Percentiles rank a stretch among this genome's conserved stretches.
These are phyloP conservation scores for Drosophila azteca DNA, from an alignment of 1,140 invertebrate genomes.

Conservation along the genomic window DNA sequence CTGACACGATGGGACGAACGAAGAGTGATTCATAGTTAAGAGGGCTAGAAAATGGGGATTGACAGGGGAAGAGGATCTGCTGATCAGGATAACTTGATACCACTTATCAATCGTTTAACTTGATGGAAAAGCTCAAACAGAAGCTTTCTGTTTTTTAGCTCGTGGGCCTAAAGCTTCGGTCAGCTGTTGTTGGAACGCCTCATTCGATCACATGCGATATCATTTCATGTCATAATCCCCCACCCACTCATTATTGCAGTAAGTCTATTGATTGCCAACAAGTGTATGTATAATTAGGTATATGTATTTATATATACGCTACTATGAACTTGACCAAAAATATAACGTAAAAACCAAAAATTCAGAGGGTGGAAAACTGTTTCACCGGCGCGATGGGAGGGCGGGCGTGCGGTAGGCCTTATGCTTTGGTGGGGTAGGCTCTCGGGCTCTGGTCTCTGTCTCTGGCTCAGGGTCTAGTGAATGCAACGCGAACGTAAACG, in stretches of 20 bases:
- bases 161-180: not conserved
- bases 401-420: not conserved
- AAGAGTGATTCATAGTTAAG: constrained; percentile 55
- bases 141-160: constrained; percentile 10
- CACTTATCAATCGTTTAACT: not conserved
- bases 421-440: constrained; percentile 6
- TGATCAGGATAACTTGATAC: not conserved
- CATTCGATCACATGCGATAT: constrained; percentile 24
- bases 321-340: constrained; percentile 27
- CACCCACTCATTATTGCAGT: constrained; percentile 2
- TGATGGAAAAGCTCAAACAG: constrained; percentile 13
- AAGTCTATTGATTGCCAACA: constrained; percentile 19
- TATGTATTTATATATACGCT: not conserved
- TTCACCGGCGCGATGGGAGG: too few species aligned
- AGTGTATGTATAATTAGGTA: constrained; percentile 14
- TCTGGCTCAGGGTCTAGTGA: constrained; percentile 13
- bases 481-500: constrained; percentile 49
- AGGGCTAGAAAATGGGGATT: too few species aligned
- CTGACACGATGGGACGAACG: not conserved
- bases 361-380: not conserved
- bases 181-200: constrained; percentile 21
- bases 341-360: constrained; percentile 34
- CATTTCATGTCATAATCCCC: constrained; percentile 31
- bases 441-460: not conserved
- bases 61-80: not conserved